Base-by-base conservation (phyloP, 2,113 vertebrate species). In the Serilophus lunatus region DNA sequence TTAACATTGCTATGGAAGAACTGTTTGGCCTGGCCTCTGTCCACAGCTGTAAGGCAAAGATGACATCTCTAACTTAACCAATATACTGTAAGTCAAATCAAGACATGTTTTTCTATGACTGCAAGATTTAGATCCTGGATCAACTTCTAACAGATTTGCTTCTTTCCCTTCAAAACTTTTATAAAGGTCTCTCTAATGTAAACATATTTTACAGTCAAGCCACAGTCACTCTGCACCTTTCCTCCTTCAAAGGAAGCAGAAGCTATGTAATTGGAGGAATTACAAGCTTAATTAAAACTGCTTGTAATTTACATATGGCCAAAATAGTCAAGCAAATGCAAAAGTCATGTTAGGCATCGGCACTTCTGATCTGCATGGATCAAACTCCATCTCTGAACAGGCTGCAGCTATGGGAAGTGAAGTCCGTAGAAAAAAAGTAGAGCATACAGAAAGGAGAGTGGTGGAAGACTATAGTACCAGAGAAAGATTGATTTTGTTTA, bases 21-120 rank as follows among this genome's bases (percentile, higher is more conserved):
- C 88, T 85, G 80, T 84, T 78, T 93, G 78, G 85, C 92, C 88
- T 78, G 69, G 78, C 56, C 78, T 90, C 79, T 89, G 88, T 90
- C 87, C 96, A 82, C 88, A 96, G 74, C 60, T 68, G 23, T 93
- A 91, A 93, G 87, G 88, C 79, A 97, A 96, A 76, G 49, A 88
- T 74, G 82, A 84, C 79, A 93, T 80, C 31, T 90, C 35, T 82
- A 84, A 86, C 35, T 84, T 72, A 65, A 68, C 42, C 38, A 79
- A 33, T 45, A 57, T 33, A 86, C 4, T 47, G 7, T 54, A 38
- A 79, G n/a, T 59, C 78, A 95, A 86, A 72, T 68, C 80, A 91
- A 54, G 64, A 93, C 18, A 66, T 0, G 0, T 49, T 91, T 88
- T 88, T 38, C n/a, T 64, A 54, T 50, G 16, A 77, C 28, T 77